phyloP scores from a whole-genome alignment of 2,113 vertebrate species.

The Nanorana parkeri region DNA sequence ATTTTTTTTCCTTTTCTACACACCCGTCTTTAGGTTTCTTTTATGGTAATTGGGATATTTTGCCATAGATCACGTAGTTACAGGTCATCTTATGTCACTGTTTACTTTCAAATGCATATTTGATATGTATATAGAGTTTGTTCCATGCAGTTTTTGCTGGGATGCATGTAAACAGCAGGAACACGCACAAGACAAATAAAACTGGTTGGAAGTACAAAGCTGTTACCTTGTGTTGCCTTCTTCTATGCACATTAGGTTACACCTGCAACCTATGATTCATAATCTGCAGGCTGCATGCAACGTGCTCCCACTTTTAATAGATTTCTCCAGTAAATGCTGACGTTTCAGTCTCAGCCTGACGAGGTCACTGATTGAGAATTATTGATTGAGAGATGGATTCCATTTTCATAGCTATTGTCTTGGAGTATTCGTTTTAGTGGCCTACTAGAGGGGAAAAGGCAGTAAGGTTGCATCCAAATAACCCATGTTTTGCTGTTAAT shows the following conservation, averaged over 20 bases:
- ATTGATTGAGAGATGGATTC: slow-evolving; percentile 39
- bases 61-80: slow-evolving; percentile 62
- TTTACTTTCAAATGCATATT: slow-evolving; percentile 61
- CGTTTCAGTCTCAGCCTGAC: slow-evolving; percentile 16
- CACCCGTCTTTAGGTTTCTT: slow-evolving; percentile 13
- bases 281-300: slow-evolving; percentile 12
- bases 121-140: slow-evolving; percentile 70
- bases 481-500: too few relatives aligned
- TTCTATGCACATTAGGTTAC: slow-evolving; percentile 19
- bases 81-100: slow-evolving; percentile 66
- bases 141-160: slow-evolving; percentile 60
- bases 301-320: background rate
- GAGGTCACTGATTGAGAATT: slow-evolving; percentile 35
- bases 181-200: slow-evolving; percentile 75
- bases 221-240: slow-evolving; percentile 65
- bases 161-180: slow-evolving; percentile 69
- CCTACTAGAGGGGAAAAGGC: background rate
- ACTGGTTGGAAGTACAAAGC: slow-evolving; percentile 64
- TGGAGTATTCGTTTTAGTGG: background rate
- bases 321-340: slow-evolving; percentile 39
- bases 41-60: slow-evolving; percentile 58
- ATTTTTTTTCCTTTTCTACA: background rate
- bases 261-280: slow-evolving; percentile 28
- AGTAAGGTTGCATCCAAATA: too few relatives aligned
- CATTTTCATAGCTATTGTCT: background rate